phyloP scores from a whole-genome alignment of 2,888 invertebrate species.

The Leptinotarsa haldemani region DNA sequence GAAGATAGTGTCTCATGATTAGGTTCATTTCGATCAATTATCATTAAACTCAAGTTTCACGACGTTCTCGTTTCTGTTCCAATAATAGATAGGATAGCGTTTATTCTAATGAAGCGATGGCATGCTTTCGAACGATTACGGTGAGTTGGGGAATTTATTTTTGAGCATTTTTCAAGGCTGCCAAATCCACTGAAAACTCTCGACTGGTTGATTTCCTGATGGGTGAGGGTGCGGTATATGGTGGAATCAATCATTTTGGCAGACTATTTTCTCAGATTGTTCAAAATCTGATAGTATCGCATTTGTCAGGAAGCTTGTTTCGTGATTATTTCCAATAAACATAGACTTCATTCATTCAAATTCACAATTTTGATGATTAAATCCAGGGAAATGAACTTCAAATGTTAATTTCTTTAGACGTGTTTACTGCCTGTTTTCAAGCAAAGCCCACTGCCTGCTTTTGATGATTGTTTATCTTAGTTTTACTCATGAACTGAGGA shows the following conservation, averaged over 20 bases:
- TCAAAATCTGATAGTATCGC: not conserved
- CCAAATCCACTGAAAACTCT: not conserved
- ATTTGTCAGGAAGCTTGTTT: not conserved
- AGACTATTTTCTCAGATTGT: not conserved
- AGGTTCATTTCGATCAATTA: slow-evolving; percentile 6
- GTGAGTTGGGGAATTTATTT: not conserved
- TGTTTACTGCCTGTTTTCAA: too few relatives aligned
- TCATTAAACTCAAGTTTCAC: slow-evolving; percentile 16
- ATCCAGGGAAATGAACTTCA: too few relatives aligned
- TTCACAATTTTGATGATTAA: not conserved
- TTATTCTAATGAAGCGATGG: slow-evolving; percentile 5
- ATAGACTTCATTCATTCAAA: not conserved
- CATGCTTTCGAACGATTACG: not conserved
- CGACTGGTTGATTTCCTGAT: not conserved
- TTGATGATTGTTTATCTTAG: too few relatives aligned
- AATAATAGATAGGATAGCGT: slow-evolving; percentile 13
- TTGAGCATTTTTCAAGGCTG: slow-evolving; percentile 4
- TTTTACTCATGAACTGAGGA: too few relatives aligned
- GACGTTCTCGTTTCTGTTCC: slow-evolving; percentile 12
- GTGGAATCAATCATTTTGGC: not conserved
- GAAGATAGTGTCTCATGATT: slow-evolving; percentile 5
- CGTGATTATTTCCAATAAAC: not conserved
- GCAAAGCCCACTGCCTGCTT: too few relatives aligned
- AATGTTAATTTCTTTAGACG: too few relatives aligned
- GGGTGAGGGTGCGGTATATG: not conserved